A percentile compares a stretch with the other conserved stretches of the same genome.
Evolutionary conservation across 2,888 invertebrate species (phyloP).

Genomic region (Abrostola tripartita): DNA sequence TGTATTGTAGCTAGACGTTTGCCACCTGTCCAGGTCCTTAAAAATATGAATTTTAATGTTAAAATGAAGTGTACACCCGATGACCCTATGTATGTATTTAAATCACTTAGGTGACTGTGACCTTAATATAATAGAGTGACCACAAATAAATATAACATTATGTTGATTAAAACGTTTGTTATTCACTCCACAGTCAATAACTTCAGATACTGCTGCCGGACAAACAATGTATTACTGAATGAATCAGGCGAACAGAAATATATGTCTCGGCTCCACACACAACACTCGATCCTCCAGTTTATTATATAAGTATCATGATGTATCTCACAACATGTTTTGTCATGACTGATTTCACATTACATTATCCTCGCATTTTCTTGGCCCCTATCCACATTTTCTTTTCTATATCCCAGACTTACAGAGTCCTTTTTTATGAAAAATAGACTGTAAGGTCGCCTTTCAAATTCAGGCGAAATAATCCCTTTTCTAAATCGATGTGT

Average conservation of each 20-base stretch:
- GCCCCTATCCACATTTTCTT: constrained; percentile 22
- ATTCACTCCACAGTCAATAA: constrained; percentile 15
- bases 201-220: neutral
- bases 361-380: constrained; percentile 23
- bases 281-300: constrained; percentile 23
- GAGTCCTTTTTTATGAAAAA: constrained; percentile 21
- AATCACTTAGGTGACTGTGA: neutral
- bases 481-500: constrained; percentile 37
- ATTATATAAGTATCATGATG: constrained; percentile 28
- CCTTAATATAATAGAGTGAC: too few relatives aligned
- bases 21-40: too few relatives aligned
- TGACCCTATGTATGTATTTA: neutral
- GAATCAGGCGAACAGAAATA: neutral
- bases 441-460: constrained; percentile 15
- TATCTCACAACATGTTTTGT: constrained; percentile 31
- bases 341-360: constrained; percentile 39
- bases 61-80: neutral
- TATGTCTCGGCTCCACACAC: neutral
- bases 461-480: constrained; percentile 25
- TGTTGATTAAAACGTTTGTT: constrained; percentile 3
- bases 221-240: constrained; percentile 17
- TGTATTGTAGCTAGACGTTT: too few relatives aligned
- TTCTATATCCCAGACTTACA: constrained; percentile 7
- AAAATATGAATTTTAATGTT: too few relatives aligned
- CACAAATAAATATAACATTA: constrained; percentile 6